Evolutionary conservation across 2,113 vertebrate genomes (phyloP).

Genomic region (Stegostoma tigrinum): DNA sequence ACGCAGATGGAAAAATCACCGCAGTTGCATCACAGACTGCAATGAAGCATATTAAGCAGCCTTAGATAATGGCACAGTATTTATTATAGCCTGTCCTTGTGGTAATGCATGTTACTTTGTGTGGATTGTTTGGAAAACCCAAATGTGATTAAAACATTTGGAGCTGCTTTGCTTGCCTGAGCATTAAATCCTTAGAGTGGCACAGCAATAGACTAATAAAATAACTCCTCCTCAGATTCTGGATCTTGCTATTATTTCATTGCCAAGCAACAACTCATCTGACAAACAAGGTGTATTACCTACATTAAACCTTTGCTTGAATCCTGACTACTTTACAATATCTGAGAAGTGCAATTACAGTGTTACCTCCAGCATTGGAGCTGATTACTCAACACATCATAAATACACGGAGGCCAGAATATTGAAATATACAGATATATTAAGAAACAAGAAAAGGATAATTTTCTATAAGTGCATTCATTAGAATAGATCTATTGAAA

Average conservation of each 20-base stretch:
- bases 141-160: neutral
- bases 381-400: neutral
- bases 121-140: neutral
- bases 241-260: neutral
- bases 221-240: neutral
- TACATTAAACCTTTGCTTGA: neutral
- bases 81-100: neutral
- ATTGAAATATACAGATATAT: neutral
- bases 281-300: neutral
- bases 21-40: no score
- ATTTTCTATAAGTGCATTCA: neutral
- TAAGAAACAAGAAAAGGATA: neutral
- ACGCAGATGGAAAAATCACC: no score
- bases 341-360: neutral
- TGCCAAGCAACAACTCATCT: neutral
- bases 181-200: neutral
- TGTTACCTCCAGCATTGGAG: neutral
- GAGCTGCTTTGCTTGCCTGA: neutral
- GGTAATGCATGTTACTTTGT: no score
- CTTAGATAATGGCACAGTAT: neutral
- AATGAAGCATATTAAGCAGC: neutral
- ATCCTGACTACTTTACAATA: neutral
- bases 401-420: neutral
- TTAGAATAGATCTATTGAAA: neutral
- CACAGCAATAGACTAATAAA: neutral